These are phyloP conservation scores for Drosophila guanche DNA, from an alignment of 1,140 invertebrate genomes.

Conservation along the genomic window DNA sequence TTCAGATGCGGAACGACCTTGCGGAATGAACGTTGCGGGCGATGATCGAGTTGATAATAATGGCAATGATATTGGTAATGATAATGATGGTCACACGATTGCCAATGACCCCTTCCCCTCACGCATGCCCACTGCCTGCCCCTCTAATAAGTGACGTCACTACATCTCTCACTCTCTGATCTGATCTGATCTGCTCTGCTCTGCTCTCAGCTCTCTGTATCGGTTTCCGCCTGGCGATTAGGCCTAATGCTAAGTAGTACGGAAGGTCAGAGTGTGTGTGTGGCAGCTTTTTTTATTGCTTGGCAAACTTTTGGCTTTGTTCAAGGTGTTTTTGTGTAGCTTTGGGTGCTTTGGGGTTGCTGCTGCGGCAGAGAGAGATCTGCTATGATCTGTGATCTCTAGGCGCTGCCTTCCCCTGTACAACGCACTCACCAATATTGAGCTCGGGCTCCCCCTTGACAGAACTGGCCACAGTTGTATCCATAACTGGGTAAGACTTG, in stretches of 20 bases:
- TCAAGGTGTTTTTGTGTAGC: constrained; percentile 20
- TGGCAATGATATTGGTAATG: constrained; percentile 26
- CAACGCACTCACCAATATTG: constrained; percentile 85
- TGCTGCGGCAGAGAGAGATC: neutral
- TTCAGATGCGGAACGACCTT: constrained; percentile 76
- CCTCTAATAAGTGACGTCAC: constrained; percentile 26
- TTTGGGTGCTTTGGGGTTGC: constrained; percentile 15
- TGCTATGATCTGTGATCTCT: no score
- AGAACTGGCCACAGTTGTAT: constrained; percentile 85
- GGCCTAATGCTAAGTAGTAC: constrained; percentile 35
- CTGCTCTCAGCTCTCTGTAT: neutral
- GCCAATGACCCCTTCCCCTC: neutral
- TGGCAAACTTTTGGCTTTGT: constrained; percentile 9
- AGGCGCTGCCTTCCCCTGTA: no score
- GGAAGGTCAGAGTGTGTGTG: constrained; percentile 21
- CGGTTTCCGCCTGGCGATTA: constrained; percentile 35
- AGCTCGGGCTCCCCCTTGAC: constrained; percentile 85
- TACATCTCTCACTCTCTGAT: neutral
- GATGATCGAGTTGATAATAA: constrained; percentile 39
- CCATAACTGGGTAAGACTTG: constrained; percentile 85
- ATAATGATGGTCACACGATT: constrained; percentile 49
- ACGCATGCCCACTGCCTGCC: no score
- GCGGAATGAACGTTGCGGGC: constrained; percentile 47
- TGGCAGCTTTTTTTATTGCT: constrained; percentile 12
- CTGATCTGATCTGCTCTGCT: no score